A percentile compares a stretch with the other conserved stretches of the same genome.
phyloP scores from a whole-genome alignment of 2,888 invertebrate genomes.

The Cerceris ruficornis region DNA sequence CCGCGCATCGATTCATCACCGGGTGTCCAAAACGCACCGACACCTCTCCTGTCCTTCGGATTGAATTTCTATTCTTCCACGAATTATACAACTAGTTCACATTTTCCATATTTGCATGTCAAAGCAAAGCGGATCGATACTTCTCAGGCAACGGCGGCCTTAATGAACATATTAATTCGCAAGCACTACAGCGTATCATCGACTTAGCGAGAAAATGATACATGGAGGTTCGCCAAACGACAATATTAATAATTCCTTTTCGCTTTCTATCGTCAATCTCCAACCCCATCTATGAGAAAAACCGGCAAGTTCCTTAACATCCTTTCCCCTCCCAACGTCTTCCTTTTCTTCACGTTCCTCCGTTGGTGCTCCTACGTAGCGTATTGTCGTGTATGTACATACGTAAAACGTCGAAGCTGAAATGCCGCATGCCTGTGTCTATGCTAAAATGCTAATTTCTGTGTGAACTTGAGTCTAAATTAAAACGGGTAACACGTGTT shows the following conservation, averaged over 20 bases:
- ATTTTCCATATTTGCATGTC: no score
- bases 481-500: slow-evolving; percentile 20
- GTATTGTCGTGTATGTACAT: slow-evolving; percentile 54
- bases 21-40: no score
- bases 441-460: slow-evolving; percentile 74
- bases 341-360: neutral
- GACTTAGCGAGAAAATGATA: neutral
- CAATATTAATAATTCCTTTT: no score
- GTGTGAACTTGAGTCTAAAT: slow-evolving; percentile 33
- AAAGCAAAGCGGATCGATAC: neutral
- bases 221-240: neutral
- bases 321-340: neutral
- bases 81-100: no score
- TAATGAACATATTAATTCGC: neutral
- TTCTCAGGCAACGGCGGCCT: neutral
- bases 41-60: no score
- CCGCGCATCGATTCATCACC: no score
- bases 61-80: no score
- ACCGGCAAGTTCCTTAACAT: neutral
- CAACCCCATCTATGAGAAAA: no score
- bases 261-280: no score
- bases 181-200: neutral
- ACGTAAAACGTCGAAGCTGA: slow-evolving; percentile 69
- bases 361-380: neutral
- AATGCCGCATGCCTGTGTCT: slow-evolving; percentile 80